Evolutionary conservation across 2,113 vertebrate species (phyloP), one percentile per base, ranked within the genome.

Genomic region (Puntigrus tetrazona): DNA sequence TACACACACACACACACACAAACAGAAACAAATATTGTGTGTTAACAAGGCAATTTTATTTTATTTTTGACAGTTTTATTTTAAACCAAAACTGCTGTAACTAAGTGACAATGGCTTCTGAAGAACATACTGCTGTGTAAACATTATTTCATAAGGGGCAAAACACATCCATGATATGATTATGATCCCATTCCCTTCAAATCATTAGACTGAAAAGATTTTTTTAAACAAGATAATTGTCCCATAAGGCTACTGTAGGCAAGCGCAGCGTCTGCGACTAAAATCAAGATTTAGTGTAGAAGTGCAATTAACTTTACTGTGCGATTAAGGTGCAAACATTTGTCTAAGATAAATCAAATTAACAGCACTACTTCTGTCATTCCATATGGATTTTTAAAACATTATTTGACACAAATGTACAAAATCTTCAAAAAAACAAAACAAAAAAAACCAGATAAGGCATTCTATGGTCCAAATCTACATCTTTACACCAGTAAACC

Each of bases 401-500:
- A 22, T 3, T 78, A 79, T 8, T 41, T 85, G 83, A 73, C 82
- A 84, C 45, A 72, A 36, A 52, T 47, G 25, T 22, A 81, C 27
- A 29, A 75, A 7, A 75, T 75, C 2, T 18, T 18, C 7, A 31
- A 25, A 47, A 31, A 47, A n/a, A 45, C 27, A 43, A 65, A 5
- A 25, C 10, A 10, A 5, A 79, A 34, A n/a, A n/a, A n/a, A n/a
- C n/a, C 5, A 2, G 5, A 61, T 27, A 59, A 16, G 76, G 76
- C 16, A 11, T 31, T 79, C 34, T 16, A 65, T 67, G 43, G 29
- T 34, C 43, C 31, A 7, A 22, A 36, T 34, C 67, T 13, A 70
- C 4, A 36, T 7, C 36, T 29, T 18, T 61, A 41, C 61, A 41
- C 34, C 13, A 41, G 34, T 38, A 38, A 38, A 70, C 16, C 29